Evolutionary conservation across 2,888 invertebrate species (phyloP), one percentile per base, ranked within the genome.

Genomic region (Crepidodera aurea): DNA sequence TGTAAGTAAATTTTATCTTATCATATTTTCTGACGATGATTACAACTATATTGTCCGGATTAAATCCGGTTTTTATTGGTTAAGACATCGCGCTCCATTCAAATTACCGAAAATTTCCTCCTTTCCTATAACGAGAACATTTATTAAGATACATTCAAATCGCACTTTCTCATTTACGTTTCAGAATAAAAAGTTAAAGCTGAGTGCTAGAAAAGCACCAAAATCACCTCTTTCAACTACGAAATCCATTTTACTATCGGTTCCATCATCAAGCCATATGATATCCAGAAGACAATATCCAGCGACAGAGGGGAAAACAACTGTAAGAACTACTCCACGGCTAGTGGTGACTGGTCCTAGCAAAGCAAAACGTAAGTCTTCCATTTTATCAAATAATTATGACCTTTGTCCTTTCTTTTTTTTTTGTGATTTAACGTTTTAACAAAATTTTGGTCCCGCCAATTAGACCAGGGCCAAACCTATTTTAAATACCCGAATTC

Each of bases 201-300:
- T 84, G 62, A 85, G 84, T 1, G 84, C 84, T 0, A 84, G 85
- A 72, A 87, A 84, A 77, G 83, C 83, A 73, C 69, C 74, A 40
- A 34, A 34, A 13, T 4, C 25, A 25, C 25, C 25, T 6, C 25
- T 25, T 25, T 25, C 6, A 6, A 3, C 4, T 25, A 3, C 3
- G 6, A 3, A 25, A 4, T 25, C 6, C 25, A 6, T 25, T 6
- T 4, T 3, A 6, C 4, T 25, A 25, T n/a, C n/a, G n/a, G n/a
- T n/a, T n/a, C n/a, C n/a, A n/a, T n/a, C n/a, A n/a, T n/a, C 25
- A 25, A 25, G 25, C 29, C 3, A 3, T 6, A 3, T 8, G 8
- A 29, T 29, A 8, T 29, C 29, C 1, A 29, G 8, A 10, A 29
- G 29, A 29, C 6, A 29, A 10, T 29, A 25, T 4, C 4, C 6